Base-by-base conservation (phyloP, 2,797 vertebrate species). In the Poecilia gillii region DNA sequence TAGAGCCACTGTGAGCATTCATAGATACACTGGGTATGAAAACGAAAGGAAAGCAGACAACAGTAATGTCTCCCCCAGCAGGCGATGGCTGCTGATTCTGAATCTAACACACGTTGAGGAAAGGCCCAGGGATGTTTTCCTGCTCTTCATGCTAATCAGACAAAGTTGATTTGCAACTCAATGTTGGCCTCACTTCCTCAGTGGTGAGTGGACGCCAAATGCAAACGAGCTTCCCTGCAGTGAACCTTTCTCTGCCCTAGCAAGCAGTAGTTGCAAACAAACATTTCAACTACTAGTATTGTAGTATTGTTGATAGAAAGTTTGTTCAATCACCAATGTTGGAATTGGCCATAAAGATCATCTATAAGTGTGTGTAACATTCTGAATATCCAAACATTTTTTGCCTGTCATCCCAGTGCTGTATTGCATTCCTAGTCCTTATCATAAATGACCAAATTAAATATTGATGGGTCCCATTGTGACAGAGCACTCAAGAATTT, bases 121-220 rank as follows among this genome's bases (percentile, higher is more conserved):
- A 82, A 88, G 83, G 80, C 85, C 80, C 80, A 41, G 66, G 77
- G 55, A 74, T 74, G 41, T 28, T 80, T 43, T 78, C 47, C 81
- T 84, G n/a, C 71, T 83, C 78, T 64, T 66, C 80, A 90, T 93
- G 86, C 87, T 93, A 93, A 93, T 94, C 53, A 45, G 66, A 84
- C 43, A 43, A n/a, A 47, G 55, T 66, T 91, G 2, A 95, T 94
- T 94, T 94, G 93, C 93, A 94, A 92, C 89, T 94, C 90, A 93
- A 90, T 93, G 81, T 80, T 66, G 74, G 83, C 57, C 80, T 84
- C 81, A 80, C 87, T 81, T 93, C 90, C 90, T 87, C 80, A 14
- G 86, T 57, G 90, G 88, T 82, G 84, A 92, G 84, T 76, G 80
- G 75, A 89, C 86, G 91, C 87, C 91, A 85, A 89, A 92, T 93